Evolutionary conservation across 1,140 invertebrate species (phyloP), one percentile per base, ranked within the genome.

Genomic region (Gonatopus flavifemur): DNA sequence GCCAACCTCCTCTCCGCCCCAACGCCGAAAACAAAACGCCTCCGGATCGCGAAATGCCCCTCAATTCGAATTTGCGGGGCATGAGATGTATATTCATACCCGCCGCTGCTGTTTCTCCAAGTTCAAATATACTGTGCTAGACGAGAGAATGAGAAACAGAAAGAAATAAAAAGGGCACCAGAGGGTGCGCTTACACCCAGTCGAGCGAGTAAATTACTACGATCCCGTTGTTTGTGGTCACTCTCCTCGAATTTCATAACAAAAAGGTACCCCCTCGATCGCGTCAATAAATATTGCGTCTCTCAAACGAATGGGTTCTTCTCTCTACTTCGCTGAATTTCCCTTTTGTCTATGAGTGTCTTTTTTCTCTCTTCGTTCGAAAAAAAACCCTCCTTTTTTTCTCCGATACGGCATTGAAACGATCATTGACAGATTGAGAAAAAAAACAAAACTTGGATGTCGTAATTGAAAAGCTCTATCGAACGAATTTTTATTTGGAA

Each of bases 11-110:
- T 74, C 62, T 66, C 73, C 74, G 72, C 74, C 76, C 67, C 55
- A 57, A 48, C 63, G 55, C 58, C 49, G 62, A 75, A 72, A 78
- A 78, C 74, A 78, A 78, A 78, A 78, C 76, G 76, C 76, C 76
- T 61, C 54, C 15, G 48, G 62, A 66, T 69, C 56, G 61, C 60
- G 59, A 70, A 67, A 73, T 72, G 66, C 62, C 49, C 56, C 65
- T 69, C 62, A 68, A 76, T 76, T n/a, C 62, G 58, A 63, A 56
- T 57, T 22, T 38, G 28, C n/a, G n/a, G n/a, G n/a, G n/a, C 55
- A 65, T 53, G 39, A 59, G 31, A n/a, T 28, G 9, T 20, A 30
- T 45, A 16, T 32, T 24, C 30, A 28, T 55, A 30, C 40, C 12
- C 22, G 49, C 15, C n/a, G n/a, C n/a, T n/a, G n/a, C n/a, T n/a